Base-by-base conservation (phyloP, 2,888 invertebrate species). In the Polyploca ridens region DNA sequence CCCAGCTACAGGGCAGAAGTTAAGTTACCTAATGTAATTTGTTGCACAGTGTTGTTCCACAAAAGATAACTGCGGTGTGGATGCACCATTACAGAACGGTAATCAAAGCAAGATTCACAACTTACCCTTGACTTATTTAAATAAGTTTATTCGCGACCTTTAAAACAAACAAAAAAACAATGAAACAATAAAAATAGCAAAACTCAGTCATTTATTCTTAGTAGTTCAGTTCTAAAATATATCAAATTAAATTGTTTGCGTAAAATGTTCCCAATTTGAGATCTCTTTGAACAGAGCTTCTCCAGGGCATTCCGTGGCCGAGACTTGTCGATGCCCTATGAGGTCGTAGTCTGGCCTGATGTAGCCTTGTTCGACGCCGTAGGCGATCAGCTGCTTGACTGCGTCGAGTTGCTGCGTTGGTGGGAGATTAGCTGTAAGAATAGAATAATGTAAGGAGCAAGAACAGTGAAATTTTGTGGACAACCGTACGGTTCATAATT, bases 301-400 rank as follows among this genome's bases (percentile, higher is more conserved):
- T 0, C 97, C 97, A 0, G 97, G 97, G 74, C 97, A 97, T 68
- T 95, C 96, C 0, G 97, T 97, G 0, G 81, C 74, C 86, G 85
- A 14, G 72, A 87, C 83, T 73, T 91, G 89, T 1, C 90, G 86
- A 80, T 97, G 97, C 0, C 96, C 96, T 10, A 96, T 85, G 14
- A 97, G 83, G 33, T 90, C 91, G 78, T 96, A 96, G 69, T 95
- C 85, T 0, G 88, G 79, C 6, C 88, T 80, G 46, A 97, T 96
- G 81, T 94, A 94, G 0, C 96, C 96, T 11, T 90, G 86, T n/a
- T 87, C 73, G 0, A 96, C 91, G 0, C 96, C 97, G 62, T 86
- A 90, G 0, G 83, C 82, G 62, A 97, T 96, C 57, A 97, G 84
- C 5, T 92, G 84, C 61, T 95, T 91, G 0, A 94, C 93, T 0